Conservation (phyloP, 2,888 invertebrate genomes). For the Esperia sulphurella region DNA sequence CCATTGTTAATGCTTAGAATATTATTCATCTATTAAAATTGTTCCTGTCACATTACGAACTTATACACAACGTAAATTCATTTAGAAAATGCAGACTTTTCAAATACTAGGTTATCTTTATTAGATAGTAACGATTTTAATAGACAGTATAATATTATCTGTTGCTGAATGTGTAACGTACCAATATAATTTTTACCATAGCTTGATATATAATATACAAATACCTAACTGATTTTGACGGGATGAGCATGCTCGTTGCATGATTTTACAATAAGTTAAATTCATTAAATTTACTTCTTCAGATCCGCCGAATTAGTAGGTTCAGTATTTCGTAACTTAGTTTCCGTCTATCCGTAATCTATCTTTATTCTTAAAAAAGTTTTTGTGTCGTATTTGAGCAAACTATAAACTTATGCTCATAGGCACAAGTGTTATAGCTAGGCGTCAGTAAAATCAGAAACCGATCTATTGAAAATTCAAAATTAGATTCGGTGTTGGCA, state of each 20-base stretch:
- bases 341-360: no score
- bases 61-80: no score
- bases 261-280: slow-evolving; percentile 33
- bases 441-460: not conserved
- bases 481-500: slow-evolving; percentile 17
- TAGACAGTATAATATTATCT: slow-evolving; percentile 4
- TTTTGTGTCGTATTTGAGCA: not conserved
- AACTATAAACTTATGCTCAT: not conserved
- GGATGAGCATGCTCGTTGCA: slow-evolving; percentile 62
- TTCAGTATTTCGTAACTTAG: no score
- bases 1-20: slow-evolving; percentile 4
- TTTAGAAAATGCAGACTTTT: no score
- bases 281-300: slow-evolving; percentile 24
- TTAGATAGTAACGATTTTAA: not conserved
- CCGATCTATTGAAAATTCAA: slow-evolving; percentile 3
- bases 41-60: no score
- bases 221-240: slow-evolving; percentile 30
- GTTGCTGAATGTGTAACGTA: slow-evolving; percentile 6
- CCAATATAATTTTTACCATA: slow-evolving; percentile 16
- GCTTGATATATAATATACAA: slow-evolving; percentile 47
- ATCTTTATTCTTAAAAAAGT: not conserved
- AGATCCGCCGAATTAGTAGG: slow-evolving; percentile 18
- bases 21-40: slow-evolving; percentile 6
- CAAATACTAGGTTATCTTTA: slow-evolving; percentile 8
- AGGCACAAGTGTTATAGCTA: not conserved